A percentile compares a stretch with the other conserved stretches of the same genome.
These are phyloP conservation scores for Deroplatys truncata DNA, from an alignment of 2,888 invertebrate genomes.

Conservation along the genomic window DNA sequence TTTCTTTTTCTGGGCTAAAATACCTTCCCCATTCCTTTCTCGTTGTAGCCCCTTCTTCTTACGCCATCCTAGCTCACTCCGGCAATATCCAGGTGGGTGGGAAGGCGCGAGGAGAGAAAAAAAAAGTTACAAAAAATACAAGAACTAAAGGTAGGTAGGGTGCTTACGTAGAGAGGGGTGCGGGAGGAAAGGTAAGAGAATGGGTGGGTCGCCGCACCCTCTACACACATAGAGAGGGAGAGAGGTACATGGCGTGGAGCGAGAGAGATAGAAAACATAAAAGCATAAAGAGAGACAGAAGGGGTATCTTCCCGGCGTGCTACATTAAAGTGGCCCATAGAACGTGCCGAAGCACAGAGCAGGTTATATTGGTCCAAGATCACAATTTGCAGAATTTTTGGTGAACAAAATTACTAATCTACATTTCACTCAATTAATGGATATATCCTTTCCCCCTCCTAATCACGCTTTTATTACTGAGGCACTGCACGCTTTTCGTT, in stretches of 20 bases:
- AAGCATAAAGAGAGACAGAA: neutral
- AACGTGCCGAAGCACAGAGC: neutral
- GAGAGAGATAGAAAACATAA: neutral
- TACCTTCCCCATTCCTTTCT: conserved; percentile 13
- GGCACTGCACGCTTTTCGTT: too few relatives aligned
- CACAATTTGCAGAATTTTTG: too few relatives aligned
- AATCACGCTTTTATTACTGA: too few relatives aligned
- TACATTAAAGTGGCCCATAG: neutral
- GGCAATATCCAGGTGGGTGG: neutral
- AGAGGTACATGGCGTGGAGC: neutral
- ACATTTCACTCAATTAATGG: too few relatives aligned
- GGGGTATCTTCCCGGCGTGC: neutral
- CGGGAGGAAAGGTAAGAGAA: neutral
- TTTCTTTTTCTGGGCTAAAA: neutral
- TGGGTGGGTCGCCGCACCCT: conserved; percentile 7
- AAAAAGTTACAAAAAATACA: conserved; percentile 9
- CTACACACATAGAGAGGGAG: neutral
- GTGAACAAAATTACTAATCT: too few relatives aligned
- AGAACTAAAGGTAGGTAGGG: neutral
- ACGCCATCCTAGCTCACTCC: neutral
- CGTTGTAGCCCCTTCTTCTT: conserved; percentile 1
- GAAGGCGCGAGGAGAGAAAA: neutral
- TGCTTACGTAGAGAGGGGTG: neutral
- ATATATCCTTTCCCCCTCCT: too few relatives aligned
- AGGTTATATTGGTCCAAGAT: too few relatives aligned